Percentiles rank a stretch among this genome's conserved stretches.
Conservation (phyloP, 1,140 invertebrate genomes). For the Nephotettix cincticeps region DNA sequence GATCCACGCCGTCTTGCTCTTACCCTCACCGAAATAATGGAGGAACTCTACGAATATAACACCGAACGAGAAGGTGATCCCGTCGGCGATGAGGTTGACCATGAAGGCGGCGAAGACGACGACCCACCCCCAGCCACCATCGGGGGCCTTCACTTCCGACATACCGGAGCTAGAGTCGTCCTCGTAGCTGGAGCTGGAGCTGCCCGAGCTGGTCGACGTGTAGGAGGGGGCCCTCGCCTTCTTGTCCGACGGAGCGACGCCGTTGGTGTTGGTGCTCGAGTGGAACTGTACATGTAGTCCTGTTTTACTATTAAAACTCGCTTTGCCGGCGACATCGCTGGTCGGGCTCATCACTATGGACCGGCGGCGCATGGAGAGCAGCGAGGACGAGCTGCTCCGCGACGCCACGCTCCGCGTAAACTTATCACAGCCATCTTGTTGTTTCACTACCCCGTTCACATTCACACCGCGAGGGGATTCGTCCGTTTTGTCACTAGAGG, state of each 20-base stretch:
- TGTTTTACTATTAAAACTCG: not conserved
- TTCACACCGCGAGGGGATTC: conserved; percentile 2
- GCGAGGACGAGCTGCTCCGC: conserved; percentile 3
- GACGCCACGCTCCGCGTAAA: not conserved
- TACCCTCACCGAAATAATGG: conserved; percentile 70
- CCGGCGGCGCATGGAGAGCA: conserved; percentile 29
- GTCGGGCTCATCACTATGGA: conserved; percentile 36
- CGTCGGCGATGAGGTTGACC: conserved; percentile 83
- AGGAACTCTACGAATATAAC: conserved; percentile 79
- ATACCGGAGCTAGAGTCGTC: conserved; percentile 45
- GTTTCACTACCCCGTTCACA: conserved; percentile 1
- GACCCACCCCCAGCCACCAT: conserved; percentile 80
- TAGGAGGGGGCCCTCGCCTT: not conserved
- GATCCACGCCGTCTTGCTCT: conserved; percentile 88
- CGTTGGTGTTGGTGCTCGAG: not conserved
- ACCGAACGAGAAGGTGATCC: conserved; percentile 84
- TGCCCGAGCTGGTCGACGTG: not conserved
- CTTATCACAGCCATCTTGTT: not conserved
- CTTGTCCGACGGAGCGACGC: not conserved
- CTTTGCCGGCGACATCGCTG: conserved; percentile 16
- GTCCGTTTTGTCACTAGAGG: conserved; percentile 2
- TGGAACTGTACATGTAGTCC: conserved; percentile 29
- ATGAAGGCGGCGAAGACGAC: conserved; percentile 63
- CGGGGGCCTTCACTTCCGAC: conserved; percentile 65
- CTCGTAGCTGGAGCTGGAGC: conserved; percentile 5